These are phyloP conservation scores for Chinchilla lanigera DNA, from an alignment of 2,113 vertebrate genomes.

Conservation along the genomic window DNA sequence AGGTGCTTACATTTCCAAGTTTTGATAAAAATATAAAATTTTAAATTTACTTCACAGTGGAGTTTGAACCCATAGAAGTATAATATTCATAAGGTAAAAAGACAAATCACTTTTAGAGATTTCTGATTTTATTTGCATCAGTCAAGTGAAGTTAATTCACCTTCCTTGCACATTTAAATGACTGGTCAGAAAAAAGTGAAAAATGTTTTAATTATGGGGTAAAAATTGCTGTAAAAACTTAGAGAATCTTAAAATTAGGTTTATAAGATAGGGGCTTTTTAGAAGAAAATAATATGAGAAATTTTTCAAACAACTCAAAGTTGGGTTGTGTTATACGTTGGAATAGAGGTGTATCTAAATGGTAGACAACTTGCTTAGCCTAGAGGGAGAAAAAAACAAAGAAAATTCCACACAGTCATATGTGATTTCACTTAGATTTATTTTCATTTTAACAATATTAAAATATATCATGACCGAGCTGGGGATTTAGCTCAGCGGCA, in stretches of 20 bases:
- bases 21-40: conserved; percentile 25
- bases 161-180: neutral
- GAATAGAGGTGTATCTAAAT: neutral
- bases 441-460: conserved; percentile 39
- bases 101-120: neutral
- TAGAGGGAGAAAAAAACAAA: neutral
- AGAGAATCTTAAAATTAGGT: neutral
- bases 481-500: no score
- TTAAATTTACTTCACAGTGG: neutral
- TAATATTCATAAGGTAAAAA: neutral
- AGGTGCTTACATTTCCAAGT: neutral
- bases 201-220: neutral
- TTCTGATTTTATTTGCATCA: neutral
- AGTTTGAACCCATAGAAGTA: neutral
- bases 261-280: neutral
- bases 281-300: neutral
- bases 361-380: neutral
- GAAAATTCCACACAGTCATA: neutral
- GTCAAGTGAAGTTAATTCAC: neutral
- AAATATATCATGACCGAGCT: no score
- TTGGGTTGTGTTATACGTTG: no score
- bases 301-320: neutral
- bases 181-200: neutral
- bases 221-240: neutral
- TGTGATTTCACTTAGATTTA: neutral